A percentile compares a stretch with the other conserved stretches of the same genome.
These are phyloP conservation scores for Ptiloglossa arizonensis DNA, from an alignment of 1,140 invertebrate species.

Conservation along the genomic window DNA sequence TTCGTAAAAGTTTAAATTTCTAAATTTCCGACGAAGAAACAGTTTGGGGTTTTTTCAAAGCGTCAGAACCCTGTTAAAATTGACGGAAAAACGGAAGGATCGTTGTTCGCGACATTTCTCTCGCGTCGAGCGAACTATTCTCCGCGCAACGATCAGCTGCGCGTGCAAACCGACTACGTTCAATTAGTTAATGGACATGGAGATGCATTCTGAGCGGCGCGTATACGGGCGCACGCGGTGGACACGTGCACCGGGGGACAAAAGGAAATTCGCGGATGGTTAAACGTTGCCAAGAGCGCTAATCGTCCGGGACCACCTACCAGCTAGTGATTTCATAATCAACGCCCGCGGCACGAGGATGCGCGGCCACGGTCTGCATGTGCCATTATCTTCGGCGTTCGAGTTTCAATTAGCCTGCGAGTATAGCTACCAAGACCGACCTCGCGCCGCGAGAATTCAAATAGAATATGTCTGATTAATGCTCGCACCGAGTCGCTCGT, in stretches of 20 bases:
- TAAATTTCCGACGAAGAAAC: too few species aligned
- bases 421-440: constrained; percentile 26
- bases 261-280: constrained; percentile 38
- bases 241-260: constrained; percentile 6
- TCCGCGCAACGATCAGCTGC: too few species aligned
- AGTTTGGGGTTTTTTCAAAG: too few species aligned
- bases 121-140: too few species aligned
- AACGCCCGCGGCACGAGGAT: constrained; percentile 61
- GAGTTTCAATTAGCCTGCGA: constrained; percentile 62
- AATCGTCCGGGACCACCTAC: constrained; percentile 68
- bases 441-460: constrained; percentile 24
- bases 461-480: constrained; percentile 46
- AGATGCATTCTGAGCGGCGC: not conserved
- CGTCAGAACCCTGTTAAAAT: too few species aligned
- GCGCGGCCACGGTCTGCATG: constrained; percentile 32
- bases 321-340: constrained; percentile 68
- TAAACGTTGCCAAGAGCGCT: constrained; percentile 55
- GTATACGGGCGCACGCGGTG: not conserved
- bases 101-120: too few species aligned
- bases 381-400: constrained; percentile 64
- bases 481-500: constrained; percentile 1
- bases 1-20: too few species aligned
- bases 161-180: not conserved
- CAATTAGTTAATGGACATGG: constrained; percentile 1
- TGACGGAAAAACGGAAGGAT: too few species aligned